Evolutionary conservation across 2,797 vertebrate species (phyloP).

Genomic region (Hypotaenidia philippensis): DNA sequence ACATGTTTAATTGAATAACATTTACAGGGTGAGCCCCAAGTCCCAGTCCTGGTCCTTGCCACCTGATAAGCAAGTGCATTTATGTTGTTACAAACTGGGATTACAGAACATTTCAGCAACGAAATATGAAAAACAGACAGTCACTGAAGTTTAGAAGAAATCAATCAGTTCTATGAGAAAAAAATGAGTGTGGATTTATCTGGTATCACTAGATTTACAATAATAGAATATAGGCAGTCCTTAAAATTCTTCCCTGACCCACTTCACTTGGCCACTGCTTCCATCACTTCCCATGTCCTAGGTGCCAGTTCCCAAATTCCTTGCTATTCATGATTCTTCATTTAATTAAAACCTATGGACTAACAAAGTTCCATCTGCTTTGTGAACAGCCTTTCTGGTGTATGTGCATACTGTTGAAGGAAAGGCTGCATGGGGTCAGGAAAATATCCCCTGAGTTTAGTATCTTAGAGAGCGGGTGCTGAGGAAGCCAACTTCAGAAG

Average conservation of each 20-base stretch:
- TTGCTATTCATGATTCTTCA: neutral
- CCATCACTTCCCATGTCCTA: neutral
- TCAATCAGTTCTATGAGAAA: neutral
- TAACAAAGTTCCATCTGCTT: neutral
- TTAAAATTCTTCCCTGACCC: neutral
- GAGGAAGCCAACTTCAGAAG: neutral
- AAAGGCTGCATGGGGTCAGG: neutral
- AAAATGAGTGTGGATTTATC: neutral
- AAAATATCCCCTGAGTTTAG: neutral
- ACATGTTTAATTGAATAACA: neutral
- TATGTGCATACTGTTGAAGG: neutral
- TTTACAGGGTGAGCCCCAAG: fast-evolving
- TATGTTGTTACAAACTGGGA: neutral
- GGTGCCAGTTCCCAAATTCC: neutral
- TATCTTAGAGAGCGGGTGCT: neutral
- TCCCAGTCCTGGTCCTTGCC: neutral
- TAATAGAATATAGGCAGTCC: neutral
- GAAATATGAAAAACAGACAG: neutral
- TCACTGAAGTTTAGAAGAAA: neutral
- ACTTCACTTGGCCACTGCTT: neutral
- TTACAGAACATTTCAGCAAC: neutral
- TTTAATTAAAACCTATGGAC: neutral
- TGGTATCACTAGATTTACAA: neutral
- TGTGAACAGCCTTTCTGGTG: neutral
- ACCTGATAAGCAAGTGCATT: neutral